Evolutionary conservation across 2,888 invertebrate genomes (phyloP).

Genomic region (Ophion costatus): DNA sequence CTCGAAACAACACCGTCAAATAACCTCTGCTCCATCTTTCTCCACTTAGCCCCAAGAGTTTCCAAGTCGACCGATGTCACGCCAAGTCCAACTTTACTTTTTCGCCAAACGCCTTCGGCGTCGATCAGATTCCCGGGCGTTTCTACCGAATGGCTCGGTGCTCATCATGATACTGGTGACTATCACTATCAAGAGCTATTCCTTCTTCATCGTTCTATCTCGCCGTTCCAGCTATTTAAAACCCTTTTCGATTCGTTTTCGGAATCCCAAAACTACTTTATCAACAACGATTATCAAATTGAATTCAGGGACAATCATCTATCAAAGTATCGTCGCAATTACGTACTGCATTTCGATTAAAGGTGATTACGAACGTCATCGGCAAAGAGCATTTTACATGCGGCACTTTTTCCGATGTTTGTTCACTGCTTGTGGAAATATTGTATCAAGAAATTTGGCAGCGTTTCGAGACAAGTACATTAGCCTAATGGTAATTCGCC

Average conservation of each 20-base stretch:
- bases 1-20: constrained; percentile 53
- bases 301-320: not conserved
- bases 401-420: too few relatives aligned
- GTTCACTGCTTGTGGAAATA: too few relatives aligned
- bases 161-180: constrained; percentile 55
- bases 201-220: constrained; percentile 28
- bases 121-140: constrained; percentile 48
- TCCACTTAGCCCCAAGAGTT: constrained; percentile 53
- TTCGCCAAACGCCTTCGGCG: constrained; percentile 39
- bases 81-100: constrained; percentile 23
- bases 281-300: too few relatives aligned
- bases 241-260: not conserved
- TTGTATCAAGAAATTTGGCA: too few relatives aligned
- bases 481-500: too few relatives aligned
- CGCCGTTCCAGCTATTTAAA: not conserved
- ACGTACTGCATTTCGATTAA: too few relatives aligned
- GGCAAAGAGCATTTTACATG: too few relatives aligned
- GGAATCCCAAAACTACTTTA: too few relatives aligned
- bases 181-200: constrained; percentile 53
- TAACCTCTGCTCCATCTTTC: constrained; percentile 40
- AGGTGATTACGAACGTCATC: too few relatives aligned
- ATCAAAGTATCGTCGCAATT: not conserved
- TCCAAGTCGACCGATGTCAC: constrained; percentile 37
- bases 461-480: too few relatives aligned
- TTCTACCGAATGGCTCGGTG: constrained; percentile 26